A percentile compares a stretch with the other conserved stretches of the same genome.
Conservation (phyloP, 2,113 vertebrate species). For the Geothlypis trichas region DNA sequence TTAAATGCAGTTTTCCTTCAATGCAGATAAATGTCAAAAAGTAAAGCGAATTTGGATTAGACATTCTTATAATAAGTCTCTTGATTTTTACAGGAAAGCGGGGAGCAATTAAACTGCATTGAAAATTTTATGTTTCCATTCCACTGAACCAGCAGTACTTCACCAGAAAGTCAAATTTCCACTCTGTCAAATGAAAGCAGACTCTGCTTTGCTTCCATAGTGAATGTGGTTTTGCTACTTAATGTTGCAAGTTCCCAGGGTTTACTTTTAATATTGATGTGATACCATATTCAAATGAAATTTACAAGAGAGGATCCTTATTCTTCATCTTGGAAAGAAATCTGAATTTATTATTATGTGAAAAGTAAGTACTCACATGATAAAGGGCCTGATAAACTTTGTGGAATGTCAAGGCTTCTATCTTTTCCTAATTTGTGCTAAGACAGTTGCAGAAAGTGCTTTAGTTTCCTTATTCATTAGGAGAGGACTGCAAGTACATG, state of each 20-base stretch:
- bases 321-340: not conserved
- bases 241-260: not conserved
- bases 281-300: not conserved
- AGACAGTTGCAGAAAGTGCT: not conserved
- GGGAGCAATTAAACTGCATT: not conserved
- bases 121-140: not conserved
- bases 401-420: not conserved
- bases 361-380: not conserved
- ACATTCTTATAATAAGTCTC: not conserved
- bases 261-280: not conserved
- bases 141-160: not conserved
- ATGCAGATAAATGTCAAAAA: not conserved
- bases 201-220: not conserved
- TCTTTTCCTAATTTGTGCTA: not conserved
- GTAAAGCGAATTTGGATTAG: not conserved
- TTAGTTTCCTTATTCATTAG: constrained; percentile 28
- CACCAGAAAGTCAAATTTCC: not conserved
- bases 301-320: not conserved
- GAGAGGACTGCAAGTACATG: not conserved
- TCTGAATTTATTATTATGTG: not conserved
- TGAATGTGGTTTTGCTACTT: not conserved
- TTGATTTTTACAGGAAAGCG: not conserved
- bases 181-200: not conserved
- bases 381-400: not conserved
- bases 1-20: not conserved